phyloP scores from a whole-genome alignment of 1,140 invertebrate genomes.

The Orussus abietinus region DNA sequence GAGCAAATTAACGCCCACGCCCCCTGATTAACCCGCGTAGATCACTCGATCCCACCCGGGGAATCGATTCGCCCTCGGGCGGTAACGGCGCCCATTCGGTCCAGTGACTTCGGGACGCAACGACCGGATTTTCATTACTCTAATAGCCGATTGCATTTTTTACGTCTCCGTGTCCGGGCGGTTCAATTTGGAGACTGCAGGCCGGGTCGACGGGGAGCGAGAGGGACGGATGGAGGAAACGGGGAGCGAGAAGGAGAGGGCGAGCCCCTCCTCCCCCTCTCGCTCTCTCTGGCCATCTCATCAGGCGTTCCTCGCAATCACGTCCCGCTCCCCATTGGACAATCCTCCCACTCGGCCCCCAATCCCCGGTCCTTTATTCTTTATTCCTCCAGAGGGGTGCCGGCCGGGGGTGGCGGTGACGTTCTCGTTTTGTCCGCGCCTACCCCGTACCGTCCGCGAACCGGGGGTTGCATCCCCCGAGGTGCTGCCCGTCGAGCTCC shows the following conservation, averaged over 20 bases:
- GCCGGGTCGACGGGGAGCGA: conserved; percentile 3
- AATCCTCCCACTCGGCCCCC: conserved; percentile 19
- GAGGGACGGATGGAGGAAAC: conserved; percentile 29
- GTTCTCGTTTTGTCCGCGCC: conserved; percentile 7
- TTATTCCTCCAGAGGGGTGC: conserved; percentile 18
- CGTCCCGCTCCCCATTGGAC: conserved; percentile 27
- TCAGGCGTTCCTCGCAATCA: conserved; percentile 43
- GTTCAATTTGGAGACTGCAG: conserved; percentile 13
- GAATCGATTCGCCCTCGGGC: too few relatives aligned
- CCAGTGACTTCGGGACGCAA: conserved; percentile 41
- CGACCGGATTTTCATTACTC: conserved; percentile 49
- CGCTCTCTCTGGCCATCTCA: conserved; percentile 36
- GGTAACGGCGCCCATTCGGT: conserved; percentile 25
- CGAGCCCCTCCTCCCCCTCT: too few relatives aligned
- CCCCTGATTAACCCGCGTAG: too few relatives aligned
- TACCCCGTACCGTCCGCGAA: background rate
- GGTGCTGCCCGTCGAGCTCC: too few relatives aligned
- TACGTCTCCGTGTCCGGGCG: conserved; percentile 37
- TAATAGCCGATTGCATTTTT: conserved; percentile 56
- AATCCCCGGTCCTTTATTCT: conserved; percentile 21
- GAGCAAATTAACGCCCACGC: too few relatives aligned
- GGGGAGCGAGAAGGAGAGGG: conserved; percentile 12
- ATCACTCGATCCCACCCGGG: too few relatives aligned
- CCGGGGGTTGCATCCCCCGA: background rate
- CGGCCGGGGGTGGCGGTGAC: conserved; percentile 17